These are phyloP conservation scores for Zaprionus camerounensis DNA, from an alignment of 1,140 invertebrate genomes.

Conservation along the genomic window DNA sequence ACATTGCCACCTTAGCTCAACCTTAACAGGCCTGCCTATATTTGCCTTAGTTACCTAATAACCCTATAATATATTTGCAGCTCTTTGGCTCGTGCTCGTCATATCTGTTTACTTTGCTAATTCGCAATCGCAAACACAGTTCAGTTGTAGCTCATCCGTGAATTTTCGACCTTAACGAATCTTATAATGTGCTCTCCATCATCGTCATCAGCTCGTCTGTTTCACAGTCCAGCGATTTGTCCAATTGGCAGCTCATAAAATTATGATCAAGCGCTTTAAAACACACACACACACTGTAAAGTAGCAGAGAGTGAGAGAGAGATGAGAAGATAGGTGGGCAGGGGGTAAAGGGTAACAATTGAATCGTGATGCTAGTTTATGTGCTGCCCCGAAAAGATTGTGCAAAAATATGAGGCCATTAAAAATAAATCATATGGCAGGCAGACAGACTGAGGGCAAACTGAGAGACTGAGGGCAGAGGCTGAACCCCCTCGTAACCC, in stretches of 20 bases:
- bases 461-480: constrained; percentile 6
- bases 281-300: constrained; percentile 25
- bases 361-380: constrained; percentile 63
- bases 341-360: constrained; percentile 51
- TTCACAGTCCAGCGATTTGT: constrained; percentile 61
- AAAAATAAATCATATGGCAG: constrained; percentile 77
- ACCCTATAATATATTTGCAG: not conserved
- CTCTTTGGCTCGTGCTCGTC: not conserved
- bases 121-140: constrained; percentile 20
- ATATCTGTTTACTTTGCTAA: not conserved
- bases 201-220: constrained; percentile 9
- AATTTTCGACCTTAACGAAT: constrained; percentile 25
- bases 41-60: not conserved
- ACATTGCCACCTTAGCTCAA: too few species aligned
- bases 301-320: not conserved
- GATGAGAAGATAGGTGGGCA: not conserved
- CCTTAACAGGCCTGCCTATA: not conserved
- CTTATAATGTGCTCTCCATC: constrained; percentile 30
- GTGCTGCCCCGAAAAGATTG: constrained; percentile 42
- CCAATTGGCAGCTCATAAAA: constrained; percentile 81
- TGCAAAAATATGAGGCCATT: constrained; percentile 74
- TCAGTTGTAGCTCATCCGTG: constrained; percentile 22
- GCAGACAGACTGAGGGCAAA: constrained; percentile 8
- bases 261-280: constrained; percentile 59
- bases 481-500: constrained; percentile 52